phyloP scores from a whole-genome alignment of 2,888 invertebrate genomes.

The Oscheius sp. region DNA sequence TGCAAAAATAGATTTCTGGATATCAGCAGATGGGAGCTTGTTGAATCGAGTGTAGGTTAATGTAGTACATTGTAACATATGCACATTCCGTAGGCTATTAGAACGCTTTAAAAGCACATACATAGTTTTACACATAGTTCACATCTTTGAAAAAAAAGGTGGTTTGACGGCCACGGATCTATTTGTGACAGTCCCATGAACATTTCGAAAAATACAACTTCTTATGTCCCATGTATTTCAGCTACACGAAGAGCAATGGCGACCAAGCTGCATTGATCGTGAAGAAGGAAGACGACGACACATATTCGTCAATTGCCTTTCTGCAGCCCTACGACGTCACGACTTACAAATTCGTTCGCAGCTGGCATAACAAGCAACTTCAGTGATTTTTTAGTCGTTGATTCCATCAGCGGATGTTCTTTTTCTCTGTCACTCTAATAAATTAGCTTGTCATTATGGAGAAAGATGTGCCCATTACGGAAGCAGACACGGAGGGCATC shows the following conservation, averaged over 20 bases:
- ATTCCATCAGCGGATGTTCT: background rate
- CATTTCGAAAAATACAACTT: no score
- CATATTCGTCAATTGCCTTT: slow-evolving; percentile 6
- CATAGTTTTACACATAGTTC: no score
- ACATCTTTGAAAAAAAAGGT: no score
- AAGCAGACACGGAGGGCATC: slow-evolving; percentile 17
- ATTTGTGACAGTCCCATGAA: no score
- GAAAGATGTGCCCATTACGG: slow-evolving; percentile 9
- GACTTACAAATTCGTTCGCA: slow-evolving; percentile 17
- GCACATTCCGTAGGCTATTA: no score
- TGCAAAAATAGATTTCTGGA: slow-evolving; percentile 11
- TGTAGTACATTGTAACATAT: background rate
- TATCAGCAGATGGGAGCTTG: slow-evolving; percentile 14
- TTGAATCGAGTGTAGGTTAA: slow-evolving; percentile 15
- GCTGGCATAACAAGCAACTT: background rate
- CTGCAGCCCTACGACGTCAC: slow-evolving; percentile 23
- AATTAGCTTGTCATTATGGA: slow-evolving; percentile 18
- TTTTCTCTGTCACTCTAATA: slow-evolving; percentile 14
- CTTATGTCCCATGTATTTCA: background rate
- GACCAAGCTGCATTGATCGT: slow-evolving; percentile 13
- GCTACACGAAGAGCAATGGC: slow-evolving; percentile 11
- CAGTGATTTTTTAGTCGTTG: background rate
- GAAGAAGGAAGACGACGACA: background rate
- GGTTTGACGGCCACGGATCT: no score
- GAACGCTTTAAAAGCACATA: no score